phyloP scores from a whole-genome alignment of 2,797 vertebrate species.

The Chloroceryle amazona region DNA sequence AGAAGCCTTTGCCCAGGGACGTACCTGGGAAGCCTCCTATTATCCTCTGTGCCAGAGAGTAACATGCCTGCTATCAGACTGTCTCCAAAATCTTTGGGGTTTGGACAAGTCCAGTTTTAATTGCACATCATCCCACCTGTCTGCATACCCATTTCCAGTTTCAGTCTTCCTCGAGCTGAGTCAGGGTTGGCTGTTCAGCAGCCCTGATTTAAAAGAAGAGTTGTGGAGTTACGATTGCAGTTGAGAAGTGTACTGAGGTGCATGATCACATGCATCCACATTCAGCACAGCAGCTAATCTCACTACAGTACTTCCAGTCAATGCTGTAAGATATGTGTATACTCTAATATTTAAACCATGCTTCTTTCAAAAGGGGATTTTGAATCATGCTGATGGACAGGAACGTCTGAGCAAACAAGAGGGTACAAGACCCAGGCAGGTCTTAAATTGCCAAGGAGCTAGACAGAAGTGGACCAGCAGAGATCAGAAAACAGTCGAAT shows the following conservation, averaged over 20 bases:
- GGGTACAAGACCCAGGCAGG: neutral
- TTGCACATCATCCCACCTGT: neutral
- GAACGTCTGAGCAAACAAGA: neutral
- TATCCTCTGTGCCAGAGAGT: neutral
- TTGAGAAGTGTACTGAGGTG: neutral
- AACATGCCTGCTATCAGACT: neutral
- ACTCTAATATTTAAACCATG: neutral
- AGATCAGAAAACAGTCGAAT: neutral
- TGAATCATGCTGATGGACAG: neutral
- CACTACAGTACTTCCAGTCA: neutral
- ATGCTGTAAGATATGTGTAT: neutral
- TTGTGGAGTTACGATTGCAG: neutral
- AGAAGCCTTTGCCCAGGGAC: neutral
- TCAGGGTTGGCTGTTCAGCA: neutral
- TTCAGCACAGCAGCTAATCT: neutral
- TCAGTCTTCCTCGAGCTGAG: neutral
- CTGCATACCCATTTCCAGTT: neutral
- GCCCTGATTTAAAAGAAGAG: neutral
- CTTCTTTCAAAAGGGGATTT: neutral
- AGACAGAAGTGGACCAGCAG: neutral
- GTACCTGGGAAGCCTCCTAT: neutral
- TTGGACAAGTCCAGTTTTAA: neutral
- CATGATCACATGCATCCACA: accelerated
- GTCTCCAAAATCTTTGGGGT: neutral
- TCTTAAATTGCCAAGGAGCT: neutral